Conservation (phyloP, 2,888 invertebrate species). For the Ophion ventricosus region DNA sequence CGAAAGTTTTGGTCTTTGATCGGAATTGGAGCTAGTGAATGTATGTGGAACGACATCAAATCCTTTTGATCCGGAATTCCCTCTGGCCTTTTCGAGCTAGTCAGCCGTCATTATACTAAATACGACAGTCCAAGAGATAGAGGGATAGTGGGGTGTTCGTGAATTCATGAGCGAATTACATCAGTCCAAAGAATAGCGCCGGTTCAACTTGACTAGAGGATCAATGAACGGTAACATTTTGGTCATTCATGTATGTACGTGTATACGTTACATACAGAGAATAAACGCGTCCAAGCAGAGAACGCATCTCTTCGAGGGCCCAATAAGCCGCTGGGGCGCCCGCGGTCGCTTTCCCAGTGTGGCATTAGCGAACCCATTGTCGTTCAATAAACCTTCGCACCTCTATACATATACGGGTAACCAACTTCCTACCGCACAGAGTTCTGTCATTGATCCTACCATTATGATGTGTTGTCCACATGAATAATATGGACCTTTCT, state of each 20-base stretch:
- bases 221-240: slow-evolving; percentile 40
- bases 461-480: slow-evolving; percentile 43
- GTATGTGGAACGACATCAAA: background rate
- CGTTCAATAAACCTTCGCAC: slow-evolving; percentile 64
- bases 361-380: slow-evolving; percentile 66
- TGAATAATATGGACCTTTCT: slow-evolving; percentile 55
- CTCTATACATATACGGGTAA: slow-evolving; percentile 46
- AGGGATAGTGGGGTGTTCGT: slow-evolving; percentile 9
- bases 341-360: slow-evolving; percentile 10
- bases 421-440: slow-evolving; percentile 33
- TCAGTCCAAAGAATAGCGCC: slow-evolving; percentile 41
- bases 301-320: slow-evolving; percentile 47
- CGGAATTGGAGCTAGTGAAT: background rate
- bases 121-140: background rate
- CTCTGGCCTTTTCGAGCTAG: slow-evolving; percentile 42
- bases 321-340: slow-evolving; percentile 44
- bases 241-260: slow-evolving; percentile 7
- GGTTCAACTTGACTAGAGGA: slow-evolving; percentile 44
- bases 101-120: slow-evolving; percentile 32
- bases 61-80: slow-evolving; percentile 47
- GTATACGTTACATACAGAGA: slow-evolving; percentile 27
- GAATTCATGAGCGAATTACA: slow-evolving; percentile 31
- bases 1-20: slow-evolving; percentile 37
- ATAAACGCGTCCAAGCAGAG: slow-evolving; percentile 53
- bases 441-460: slow-evolving; percentile 49